Evolutionary conservation across 2,888 invertebrate species (phyloP), one percentile per base, ranked within the genome.

Genomic region (Phengaris alcon): DNA sequence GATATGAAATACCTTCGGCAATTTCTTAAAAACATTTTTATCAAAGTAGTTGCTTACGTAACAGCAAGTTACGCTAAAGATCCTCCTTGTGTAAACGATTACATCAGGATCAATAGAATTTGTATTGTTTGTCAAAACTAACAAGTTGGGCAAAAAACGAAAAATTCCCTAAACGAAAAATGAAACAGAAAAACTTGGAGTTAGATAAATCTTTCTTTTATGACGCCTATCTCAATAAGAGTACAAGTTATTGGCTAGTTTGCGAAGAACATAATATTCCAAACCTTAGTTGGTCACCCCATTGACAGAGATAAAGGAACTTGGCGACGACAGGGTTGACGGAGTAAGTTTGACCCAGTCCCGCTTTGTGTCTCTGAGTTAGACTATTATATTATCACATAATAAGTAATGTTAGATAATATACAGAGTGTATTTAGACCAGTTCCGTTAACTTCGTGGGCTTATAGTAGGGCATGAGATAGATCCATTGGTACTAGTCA

Each of bases 321-420:
- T 44, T 64, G 35, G 35, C 6, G 35, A 44, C 35, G 64, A 64
- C 64, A 35, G 10, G 6, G 44, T 6, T 6, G 59, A 64, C 12
- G 64, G 64, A 35, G 64, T 59, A 10, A 22, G 64, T 64, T 64
- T 64, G 35, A 64, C 64, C 64, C 35, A 64, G 64, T 64, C 64
- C 64, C 12, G 22, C 64, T 64, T 35, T 59, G 57, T 57, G 57
- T 15, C 15, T 57, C 9, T 3, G 57, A n/a, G 57, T 57, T 15
- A 7, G 35, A 35, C 35, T 35, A 35, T 35, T 35, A 35, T 35
- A 35, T 35, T 35, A 35, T 35, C 35, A 35, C 22, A 22, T 22
- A 22, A 22, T 22, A 22, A 22, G 22, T 22, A 22, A 22, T 22
- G 22, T 22, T 22, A 22, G 22, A 22, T 22, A 22, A 22, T 22